Conservation (phyloP, 2,888 invertebrate species). For the Cheilosia impressa region DNA sequence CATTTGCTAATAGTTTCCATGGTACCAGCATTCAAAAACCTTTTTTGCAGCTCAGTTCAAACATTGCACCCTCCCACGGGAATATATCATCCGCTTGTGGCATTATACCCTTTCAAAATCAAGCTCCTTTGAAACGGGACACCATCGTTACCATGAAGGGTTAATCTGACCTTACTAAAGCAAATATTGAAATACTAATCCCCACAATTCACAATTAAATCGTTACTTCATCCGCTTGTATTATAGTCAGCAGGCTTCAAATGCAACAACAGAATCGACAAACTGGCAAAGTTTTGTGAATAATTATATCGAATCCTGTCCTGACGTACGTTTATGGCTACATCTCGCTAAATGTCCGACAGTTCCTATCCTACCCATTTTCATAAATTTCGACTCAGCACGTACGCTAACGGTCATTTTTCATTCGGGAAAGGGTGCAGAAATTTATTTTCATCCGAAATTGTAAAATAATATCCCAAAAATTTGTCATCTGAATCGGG, state of each 20-base stretch:
- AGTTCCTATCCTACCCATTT: slow-evolving; percentile 51
- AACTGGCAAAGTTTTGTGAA: slow-evolving; percentile 68
- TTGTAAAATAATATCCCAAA: slow-evolving; percentile 70
- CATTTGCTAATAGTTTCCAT: no score
- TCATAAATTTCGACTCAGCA: slow-evolving; percentile 66
- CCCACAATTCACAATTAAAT: slow-evolving; percentile 62
- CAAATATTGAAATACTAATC: slow-evolving; percentile 63
- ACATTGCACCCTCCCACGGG: background rate
- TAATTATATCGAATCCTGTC: slow-evolving; percentile 51
- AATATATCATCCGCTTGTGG: background rate
- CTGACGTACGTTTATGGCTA: slow-evolving; percentile 52
- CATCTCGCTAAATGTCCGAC: slow-evolving; percentile 46
- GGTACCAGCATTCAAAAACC: no score
- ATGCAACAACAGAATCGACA: slow-evolving; percentile 56
- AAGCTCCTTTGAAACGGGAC: slow-evolving; percentile 6
- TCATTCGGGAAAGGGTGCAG: slow-evolving; percentile 3
- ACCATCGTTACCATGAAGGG: slow-evolving; percentile 39
- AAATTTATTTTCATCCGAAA: slow-evolving; percentile 61
- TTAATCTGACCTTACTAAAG: slow-evolving; percentile 53
- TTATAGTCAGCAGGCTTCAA: slow-evolving; percentile 14
- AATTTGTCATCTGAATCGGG: slow-evolving; percentile 34
- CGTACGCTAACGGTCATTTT: slow-evolving; percentile 63
- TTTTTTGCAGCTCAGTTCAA: background rate
- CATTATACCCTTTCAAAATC: background rate
- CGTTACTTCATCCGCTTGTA: slow-evolving; percentile 61